Evolutionary conservation across 2,888 invertebrate genomes (phyloP), one percentile per base, ranked within the genome.

Genomic region (Phymatocera aterrima): DNA sequence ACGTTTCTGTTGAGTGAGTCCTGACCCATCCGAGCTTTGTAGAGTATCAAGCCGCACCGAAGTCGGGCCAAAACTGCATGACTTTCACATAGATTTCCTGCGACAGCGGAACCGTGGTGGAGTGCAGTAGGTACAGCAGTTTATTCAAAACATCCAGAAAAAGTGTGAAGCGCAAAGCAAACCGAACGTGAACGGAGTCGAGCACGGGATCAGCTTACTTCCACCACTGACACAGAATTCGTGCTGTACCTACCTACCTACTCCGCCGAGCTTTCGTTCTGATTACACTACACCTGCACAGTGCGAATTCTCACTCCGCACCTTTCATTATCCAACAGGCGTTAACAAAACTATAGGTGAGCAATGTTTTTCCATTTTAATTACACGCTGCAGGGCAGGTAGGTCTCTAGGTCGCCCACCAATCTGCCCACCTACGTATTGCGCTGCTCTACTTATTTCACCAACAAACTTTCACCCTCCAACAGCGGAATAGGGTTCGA

Each of bases 361-460:
- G 79, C 79, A 84, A 83, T 83, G 84, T 84, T 86, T 84, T 81
- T 79, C 82, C 79, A 82, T 81, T 81, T 85, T 84, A 83, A 85
- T 86, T 86, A 86, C 81, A 83, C 68, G 28, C 6, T 43, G 24
- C 15, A 4, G 34, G 18, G 31, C 51, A 48, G 72, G 48, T 72
- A 21, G 72, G 72, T 34, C 48, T 72, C 72, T 34, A 21, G 48
- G 72, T 72, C 34, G 31, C 34, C 12, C 31, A 28, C 46, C 28
- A 15, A 10, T 24, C 65, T 43, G 21, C 65, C 65, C 21, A 40
- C 40, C 48, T 48, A 28, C 70, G n/a, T 70, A 10, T 28, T 24
- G 12, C 28, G 5, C 46, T 43, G 28, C n/a, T 72, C 48, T 43
- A 43, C 18, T 72, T 18, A 72, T 72, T 51, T 21, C 51, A n/a